Evolutionary conservation across 1,140 invertebrate genomes (phyloP), one percentile per base, ranked within the genome.

Genomic region (Temnothorax curvispinosus): DNA sequence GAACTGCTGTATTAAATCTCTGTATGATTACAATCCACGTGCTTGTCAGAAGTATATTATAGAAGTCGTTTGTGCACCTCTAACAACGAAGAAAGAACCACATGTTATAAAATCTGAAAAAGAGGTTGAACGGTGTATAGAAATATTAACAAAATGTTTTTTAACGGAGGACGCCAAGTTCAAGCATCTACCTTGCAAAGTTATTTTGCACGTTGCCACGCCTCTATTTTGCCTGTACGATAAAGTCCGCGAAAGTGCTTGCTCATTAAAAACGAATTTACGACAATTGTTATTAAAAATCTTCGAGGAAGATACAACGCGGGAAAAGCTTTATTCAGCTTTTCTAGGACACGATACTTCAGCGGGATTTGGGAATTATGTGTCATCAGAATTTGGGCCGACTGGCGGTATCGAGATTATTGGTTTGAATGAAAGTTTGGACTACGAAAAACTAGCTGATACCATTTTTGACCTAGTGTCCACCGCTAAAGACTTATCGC

Each of bases 21-120:
- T 97, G 35, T 95, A 96, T 90, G 93, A 96, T 76, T 93, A 94
- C 74, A 96, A 96, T 93, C 92, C 93, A 27, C 76, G 95, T 8
- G 90, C 93, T 87, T 95, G 91, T 85, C 86, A 76, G 21, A 93
- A 96, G 60, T 94, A 94, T 86, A 92, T 95, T 77, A 88, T 97
- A 77, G 88, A 95, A 9, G 91, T 94, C 15, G 93, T 96, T 52
- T 93, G 95, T 62, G 93, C 95, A 27, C 93, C 96, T 50, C 93
- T 96, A 47, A 9, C 81, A 64, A 86, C 18, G 54, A 60, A 52
- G 52, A 6, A 75, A 58, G 69, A 27, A 27, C 27, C 81, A 44
- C 7, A 41, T 0, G 8, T 75, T 65, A 27, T 82, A 71, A 89
- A 88, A 84, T 90, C 67, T 56, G 93, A 95, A 85, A 50, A 90